These are phyloP conservation scores for Anas flavirostris DNA, from an alignment of 2,797 vertebrate species.

Conservation along the genomic window DNA sequence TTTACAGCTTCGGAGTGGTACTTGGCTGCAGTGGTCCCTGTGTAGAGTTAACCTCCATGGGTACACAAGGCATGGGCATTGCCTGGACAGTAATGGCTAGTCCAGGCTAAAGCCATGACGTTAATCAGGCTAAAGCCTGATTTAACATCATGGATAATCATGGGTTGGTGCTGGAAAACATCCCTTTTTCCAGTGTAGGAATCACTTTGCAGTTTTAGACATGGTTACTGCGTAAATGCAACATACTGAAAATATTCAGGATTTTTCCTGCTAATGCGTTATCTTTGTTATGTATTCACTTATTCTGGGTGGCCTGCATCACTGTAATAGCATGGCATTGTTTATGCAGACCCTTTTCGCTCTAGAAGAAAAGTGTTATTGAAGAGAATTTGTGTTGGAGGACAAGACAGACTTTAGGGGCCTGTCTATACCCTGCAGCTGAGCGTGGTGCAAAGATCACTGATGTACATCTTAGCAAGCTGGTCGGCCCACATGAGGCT, in stretches of 20 bases:
- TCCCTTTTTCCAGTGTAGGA: not conserved
- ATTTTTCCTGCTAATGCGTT: not conserved
- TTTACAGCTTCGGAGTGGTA: rapidly evolving
- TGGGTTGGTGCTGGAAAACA: not conserved
- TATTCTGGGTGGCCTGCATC: not conserved
- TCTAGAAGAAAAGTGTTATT: not conserved
- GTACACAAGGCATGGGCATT: not conserved
- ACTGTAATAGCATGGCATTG: not conserved
- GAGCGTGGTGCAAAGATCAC: not conserved
- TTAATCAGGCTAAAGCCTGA: not conserved
- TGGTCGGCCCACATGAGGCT: not conserved
- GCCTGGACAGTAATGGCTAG: not conserved
- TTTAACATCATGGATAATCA: not conserved
- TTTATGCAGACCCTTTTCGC: not conserved
- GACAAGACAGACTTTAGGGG: not conserved
- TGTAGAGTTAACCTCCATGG: not conserved
- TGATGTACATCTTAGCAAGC: slow-evolving; percentile 8
- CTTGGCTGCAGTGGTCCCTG: not conserved
- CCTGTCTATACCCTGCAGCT: not conserved
- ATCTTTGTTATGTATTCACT: not conserved
- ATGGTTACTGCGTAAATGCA: not conserved
- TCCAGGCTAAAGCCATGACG: not conserved
- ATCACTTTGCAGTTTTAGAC: not conserved
- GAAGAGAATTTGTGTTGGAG: not conserved
- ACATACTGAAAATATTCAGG: not conserved